A percentile compares a stretch with the other conserved stretches of the same genome.
These are phyloP conservation scores for Lasioglossum albipes DNA, from an alignment of 1,140 invertebrate genomes.

Conservation along the genomic window DNA sequence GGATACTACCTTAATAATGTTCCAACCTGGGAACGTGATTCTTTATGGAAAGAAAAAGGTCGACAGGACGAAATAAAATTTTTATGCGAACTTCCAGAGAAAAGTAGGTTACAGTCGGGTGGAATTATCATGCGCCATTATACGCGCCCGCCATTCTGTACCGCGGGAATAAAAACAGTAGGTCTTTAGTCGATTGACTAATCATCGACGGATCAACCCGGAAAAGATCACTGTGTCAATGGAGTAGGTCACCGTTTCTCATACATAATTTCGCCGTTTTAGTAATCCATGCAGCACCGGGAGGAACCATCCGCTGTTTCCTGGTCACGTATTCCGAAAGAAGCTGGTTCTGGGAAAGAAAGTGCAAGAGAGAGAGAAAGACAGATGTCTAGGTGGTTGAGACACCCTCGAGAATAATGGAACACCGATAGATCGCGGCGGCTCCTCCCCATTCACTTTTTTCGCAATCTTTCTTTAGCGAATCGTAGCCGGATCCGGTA, in stretches of 20 bases:
- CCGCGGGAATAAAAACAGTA: no score
- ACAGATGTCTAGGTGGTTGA: conserved; percentile 49
- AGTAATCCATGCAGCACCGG: conserved; percentile 2
- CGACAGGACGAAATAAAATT: no score
- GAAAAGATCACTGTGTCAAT: not conserved
- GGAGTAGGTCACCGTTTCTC: not conserved
- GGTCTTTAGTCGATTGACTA: not conserved
- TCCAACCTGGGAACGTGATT: no score
- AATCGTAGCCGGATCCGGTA: conserved; percentile 50
- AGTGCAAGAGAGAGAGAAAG: not conserved
- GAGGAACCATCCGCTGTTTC: conserved; percentile 3
- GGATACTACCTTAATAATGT: no score
- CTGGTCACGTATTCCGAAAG: conserved; percentile 38
- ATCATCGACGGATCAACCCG: not conserved
- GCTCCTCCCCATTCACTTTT: conserved; percentile 44
- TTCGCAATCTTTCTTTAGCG: conserved; percentile 48
- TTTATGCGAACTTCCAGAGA: no score
- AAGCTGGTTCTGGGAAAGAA: not conserved
- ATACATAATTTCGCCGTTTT: conserved; percentile 32
- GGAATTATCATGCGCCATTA: no score
- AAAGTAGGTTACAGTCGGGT: no score
- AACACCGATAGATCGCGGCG: conserved; percentile 55
- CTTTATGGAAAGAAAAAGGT: no score
- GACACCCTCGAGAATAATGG: conserved; percentile 54
- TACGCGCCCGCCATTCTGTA: no score